Evolutionary conservation across 1,140 invertebrate species (phyloP).

Genomic region (Camponotus floridanus): DNA sequence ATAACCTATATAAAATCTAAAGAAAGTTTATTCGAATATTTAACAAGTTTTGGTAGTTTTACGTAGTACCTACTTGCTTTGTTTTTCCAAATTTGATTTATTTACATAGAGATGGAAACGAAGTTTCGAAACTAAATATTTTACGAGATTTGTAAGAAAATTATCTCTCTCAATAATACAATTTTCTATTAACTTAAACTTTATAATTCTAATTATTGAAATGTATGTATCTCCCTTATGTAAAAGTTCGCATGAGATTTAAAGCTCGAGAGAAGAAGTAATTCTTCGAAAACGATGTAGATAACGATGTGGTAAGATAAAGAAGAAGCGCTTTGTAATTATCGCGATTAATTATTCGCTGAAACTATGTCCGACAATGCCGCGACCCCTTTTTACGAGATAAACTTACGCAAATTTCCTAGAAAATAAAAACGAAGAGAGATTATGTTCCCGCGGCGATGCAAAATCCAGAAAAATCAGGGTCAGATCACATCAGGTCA

Average conservation of each 20-base stretch:
- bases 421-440: not conserved
- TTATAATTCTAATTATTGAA: not conserved
- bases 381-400: not conserved
- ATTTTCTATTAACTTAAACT: not conserved
- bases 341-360: constrained; percentile 16
- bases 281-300: not conserved
- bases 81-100: not conserved
- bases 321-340: not conserved
- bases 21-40: not conserved
- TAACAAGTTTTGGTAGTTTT: not conserved
- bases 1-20: not conserved
- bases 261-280: not conserved
- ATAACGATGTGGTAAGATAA: not conserved
- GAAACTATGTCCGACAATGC: not conserved
- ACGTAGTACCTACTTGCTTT: not conserved
- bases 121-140: not conserved
- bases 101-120: not conserved
- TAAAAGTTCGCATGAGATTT: not conserved
- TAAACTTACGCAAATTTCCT: constrained; percentile 20
- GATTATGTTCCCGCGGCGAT: not conserved
- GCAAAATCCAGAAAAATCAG: constrained; percentile 4
- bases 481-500: not conserved
- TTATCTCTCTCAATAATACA: not conserved
- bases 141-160: not conserved
- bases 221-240: not conserved